A percentile compares a stretch with the other conserved stretches of the same genome.
phyloP scores from a whole-genome alignment of 1,140 invertebrate species.

The Drosophila micromelanica region DNA sequence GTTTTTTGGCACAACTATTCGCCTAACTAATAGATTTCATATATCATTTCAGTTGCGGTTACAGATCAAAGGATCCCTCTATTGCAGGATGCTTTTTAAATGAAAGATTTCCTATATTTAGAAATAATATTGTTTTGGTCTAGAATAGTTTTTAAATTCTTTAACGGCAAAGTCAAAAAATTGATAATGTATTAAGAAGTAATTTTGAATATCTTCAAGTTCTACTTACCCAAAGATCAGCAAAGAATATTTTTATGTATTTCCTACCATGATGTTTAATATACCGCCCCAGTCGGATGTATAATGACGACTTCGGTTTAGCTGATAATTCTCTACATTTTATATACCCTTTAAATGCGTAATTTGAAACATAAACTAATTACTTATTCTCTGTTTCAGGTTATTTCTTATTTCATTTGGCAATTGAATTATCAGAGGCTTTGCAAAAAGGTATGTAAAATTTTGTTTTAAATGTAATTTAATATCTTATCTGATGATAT shows the following conservation, averaged over 20 bases:
- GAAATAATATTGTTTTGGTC: too few species aligned
- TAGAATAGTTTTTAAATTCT: too few species aligned
- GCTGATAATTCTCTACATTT: constrained; percentile 29
- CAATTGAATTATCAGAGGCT: too few species aligned
- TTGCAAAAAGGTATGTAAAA: background rate
- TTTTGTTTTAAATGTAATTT: background rate
- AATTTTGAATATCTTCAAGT: too few species aligned
- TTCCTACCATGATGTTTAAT: constrained; percentile 35
- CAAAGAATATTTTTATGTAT: too few species aligned
- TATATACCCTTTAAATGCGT: background rate
- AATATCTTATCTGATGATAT: constrained; percentile 51
- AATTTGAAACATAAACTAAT: background rate
- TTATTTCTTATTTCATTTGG: too few species aligned
- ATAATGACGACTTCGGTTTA: constrained; percentile 57
- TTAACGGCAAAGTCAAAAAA: too few species aligned
- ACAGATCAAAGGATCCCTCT: background rate
- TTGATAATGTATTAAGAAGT: too few species aligned
- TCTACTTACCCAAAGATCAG: too few species aligned
- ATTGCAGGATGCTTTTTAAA: too few species aligned
- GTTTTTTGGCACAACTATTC: background rate
- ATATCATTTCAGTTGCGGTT: constrained; percentile 1
- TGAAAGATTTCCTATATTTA: background rate
- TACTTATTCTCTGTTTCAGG: constrained; percentile 9
- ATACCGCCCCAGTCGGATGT: constrained; percentile 65
- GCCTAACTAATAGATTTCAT: background rate